Evolutionary conservation across 2,888 invertebrate species (phyloP), one percentile per base, ranked within the genome.

Genomic region (Aethes cnicana): DNA sequence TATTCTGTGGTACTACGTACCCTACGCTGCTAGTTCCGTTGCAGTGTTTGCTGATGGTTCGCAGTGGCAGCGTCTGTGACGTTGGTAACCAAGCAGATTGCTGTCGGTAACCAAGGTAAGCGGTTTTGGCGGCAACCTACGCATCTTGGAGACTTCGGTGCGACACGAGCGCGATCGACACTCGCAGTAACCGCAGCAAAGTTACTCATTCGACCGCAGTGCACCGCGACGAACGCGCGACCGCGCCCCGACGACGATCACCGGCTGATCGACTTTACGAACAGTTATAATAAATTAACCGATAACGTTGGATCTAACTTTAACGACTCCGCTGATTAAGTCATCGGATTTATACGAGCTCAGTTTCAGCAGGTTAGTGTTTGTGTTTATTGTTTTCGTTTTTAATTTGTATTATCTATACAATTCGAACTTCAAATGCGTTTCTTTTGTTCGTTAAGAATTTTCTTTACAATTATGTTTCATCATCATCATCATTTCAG

Each of bases 141-240:
- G 72, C 73, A 17, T 4, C 9, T 7, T 17, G 11, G 64, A 62
- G 63, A 58, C 53, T 57, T 61, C 55, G 57, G 57, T 55, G 36
- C 30, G 47, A 30, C 37, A 35, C 56, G 35, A 49, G 52, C 61
- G 28, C 25, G 21, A 12, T 32, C 47, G n/a, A n/a, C n/a, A n/a
- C n/a, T n/a, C n/a, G n/a, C n/a, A n/a, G n/a, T n/a, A n/a, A n/a
- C n/a, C n/a, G n/a, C n/a, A n/a, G n/a, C 18, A 47, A 18, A 5
- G 11, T n/a, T 9, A 42, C 48, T 63, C 80, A 84, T 82, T 85
- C 86, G 88, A 87, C 86, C 87, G 87, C 85, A 86, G 88, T 88
- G 81, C 84, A 82, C 80, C 77, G 86, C 86, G 79, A 81, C 72
- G 76, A 77, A 63, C 80, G 79, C 81, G 73, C 80, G 80, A 77